Percentiles rank a stretch among this genome's conserved stretches.
Conservation (phyloP, 1,140 invertebrate species). For the Aphelenchoides avenae region DNA sequence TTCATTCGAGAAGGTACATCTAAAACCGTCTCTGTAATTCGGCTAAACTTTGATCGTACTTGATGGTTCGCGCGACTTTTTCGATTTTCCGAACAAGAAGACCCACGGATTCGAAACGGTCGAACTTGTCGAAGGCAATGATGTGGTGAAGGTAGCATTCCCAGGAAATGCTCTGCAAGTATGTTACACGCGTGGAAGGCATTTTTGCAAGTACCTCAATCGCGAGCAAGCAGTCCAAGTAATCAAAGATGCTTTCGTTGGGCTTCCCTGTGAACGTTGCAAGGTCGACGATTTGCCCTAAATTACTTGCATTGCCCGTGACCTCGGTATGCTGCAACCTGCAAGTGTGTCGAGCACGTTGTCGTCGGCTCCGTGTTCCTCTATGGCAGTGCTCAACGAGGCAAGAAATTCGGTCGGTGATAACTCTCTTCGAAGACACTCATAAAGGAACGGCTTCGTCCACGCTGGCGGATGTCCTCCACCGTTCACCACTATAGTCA, state of each 20-base stretch:
- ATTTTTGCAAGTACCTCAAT: slow-evolving; percentile 1
- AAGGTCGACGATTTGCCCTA: slow-evolving; percentile 1
- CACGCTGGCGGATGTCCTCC: not conserved
- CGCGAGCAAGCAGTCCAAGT: not conserved
- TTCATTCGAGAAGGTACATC: no score
- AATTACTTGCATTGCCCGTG: not conserved
- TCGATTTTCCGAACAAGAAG: no score
- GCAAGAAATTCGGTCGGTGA: not conserved
- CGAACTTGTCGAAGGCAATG: no score
- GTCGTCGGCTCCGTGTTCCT: not conserved
- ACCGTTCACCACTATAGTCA: no score
- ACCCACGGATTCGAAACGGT: no score
- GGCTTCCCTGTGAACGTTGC: not conserved
- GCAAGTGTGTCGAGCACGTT: not conserved
- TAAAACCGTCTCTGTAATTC: no score
- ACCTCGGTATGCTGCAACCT: not conserved
- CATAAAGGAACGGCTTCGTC: not conserved
- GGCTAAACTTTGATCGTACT: no score
- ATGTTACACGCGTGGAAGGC: no score
- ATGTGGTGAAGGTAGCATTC: no score
- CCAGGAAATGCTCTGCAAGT: no score
- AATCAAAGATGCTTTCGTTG: slow-evolving; percentile 1
- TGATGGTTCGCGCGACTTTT: no score
- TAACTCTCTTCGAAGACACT: slow-evolving; percentile 5
- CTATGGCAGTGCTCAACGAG: not conserved